Evolutionary conservation across 2,888 invertebrate species (phyloP).

Genomic region (Esperia sulphurella): DNA sequence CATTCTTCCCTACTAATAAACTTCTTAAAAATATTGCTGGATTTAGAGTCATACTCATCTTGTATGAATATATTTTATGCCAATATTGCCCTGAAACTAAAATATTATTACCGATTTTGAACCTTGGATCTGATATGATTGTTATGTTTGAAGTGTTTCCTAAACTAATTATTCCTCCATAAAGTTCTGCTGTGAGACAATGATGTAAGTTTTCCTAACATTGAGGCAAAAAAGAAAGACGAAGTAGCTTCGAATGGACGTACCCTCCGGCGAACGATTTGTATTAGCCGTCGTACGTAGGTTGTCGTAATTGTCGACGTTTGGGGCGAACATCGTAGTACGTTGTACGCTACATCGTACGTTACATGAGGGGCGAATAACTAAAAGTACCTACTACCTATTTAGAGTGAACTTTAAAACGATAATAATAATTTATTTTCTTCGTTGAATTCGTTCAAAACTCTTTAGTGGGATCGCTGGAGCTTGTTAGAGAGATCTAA

Average conservation of each 20-base stretch:
- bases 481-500: background rate
- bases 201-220: conserved; percentile 60
- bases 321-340: conserved; percentile 38
- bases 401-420: conserved; percentile 38
- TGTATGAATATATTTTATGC: no score
- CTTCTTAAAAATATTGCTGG: no score
- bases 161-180: no score
- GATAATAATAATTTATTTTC: conserved; percentile 25
- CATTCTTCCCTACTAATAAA: conserved; percentile 30
- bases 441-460: background rate
- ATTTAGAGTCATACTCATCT: no score
- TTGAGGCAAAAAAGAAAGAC: conserved; percentile 9
- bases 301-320: conserved; percentile 74
- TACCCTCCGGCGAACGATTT: conserved; percentile 71
- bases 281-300: conserved; percentile 69
- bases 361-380: conserved; percentile 51
- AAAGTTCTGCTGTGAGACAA: conserved; percentile 42
- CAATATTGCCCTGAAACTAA: no score
- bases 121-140: no score
- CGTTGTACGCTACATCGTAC: no score
- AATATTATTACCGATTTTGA: no score
- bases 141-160: no score
- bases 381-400: no score
- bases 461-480: background rate
- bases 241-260: conserved; percentile 57